These are phyloP conservation scores for Sceloporus undulatus DNA, from an alignment of 2,113 vertebrate species.

Conservation along the genomic window DNA sequence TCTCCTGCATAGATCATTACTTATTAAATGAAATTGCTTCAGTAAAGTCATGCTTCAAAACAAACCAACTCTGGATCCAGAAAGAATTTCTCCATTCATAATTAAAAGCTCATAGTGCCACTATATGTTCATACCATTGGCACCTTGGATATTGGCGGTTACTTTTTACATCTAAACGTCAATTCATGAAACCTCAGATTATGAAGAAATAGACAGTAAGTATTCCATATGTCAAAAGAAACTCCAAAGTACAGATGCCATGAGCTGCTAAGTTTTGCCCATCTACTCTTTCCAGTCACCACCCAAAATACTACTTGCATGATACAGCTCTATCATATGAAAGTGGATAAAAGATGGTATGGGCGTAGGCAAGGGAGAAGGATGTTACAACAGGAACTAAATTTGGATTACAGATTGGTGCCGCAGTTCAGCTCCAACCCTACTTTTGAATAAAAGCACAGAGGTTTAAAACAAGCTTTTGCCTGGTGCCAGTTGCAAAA, in stretches of 20 bases:
- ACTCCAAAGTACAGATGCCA: background rate
- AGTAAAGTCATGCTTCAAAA: too few species aligned
- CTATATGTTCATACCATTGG: background rate
- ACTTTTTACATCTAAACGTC: background rate
- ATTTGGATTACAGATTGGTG: background rate
- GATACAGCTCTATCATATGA: background rate
- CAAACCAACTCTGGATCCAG: too few species aligned
- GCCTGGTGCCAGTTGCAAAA: background rate
- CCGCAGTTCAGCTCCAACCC: background rate
- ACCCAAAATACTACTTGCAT: background rate
- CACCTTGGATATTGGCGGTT: background rate
- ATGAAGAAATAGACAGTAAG: too few species aligned
- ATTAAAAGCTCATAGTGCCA: background rate
- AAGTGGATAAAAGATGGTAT: background rate
- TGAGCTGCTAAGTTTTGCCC: background rate
- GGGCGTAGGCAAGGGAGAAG: too few species aligned
- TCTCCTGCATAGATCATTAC: background rate
- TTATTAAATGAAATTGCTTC: slow-evolving; percentile 18
- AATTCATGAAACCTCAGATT: too few species aligned
- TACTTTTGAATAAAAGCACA: background rate
- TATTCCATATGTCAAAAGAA: background rate
- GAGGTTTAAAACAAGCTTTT: background rate
- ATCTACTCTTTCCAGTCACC: background rate
- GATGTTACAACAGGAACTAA: too few species aligned
- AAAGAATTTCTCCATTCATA: background rate